Evolutionary conservation across 2,113 vertebrate genomes (phyloP).

Genomic region (Pterocles gutturalis): DNA sequence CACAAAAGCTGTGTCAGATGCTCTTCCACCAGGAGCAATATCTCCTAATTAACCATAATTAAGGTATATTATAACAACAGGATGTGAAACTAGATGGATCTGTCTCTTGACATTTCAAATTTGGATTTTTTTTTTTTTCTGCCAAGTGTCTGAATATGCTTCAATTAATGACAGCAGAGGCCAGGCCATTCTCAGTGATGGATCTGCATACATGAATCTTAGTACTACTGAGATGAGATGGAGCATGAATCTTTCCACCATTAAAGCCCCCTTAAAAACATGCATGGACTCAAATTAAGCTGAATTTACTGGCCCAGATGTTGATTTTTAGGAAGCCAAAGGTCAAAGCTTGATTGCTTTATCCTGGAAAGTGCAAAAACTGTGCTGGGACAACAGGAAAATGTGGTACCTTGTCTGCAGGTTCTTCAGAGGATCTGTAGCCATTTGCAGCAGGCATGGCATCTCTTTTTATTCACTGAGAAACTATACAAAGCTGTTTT

Average conservation of each 20-base stretch:
- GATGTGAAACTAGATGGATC: constrained; percentile 45
- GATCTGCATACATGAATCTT: neutral
- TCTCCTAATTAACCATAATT: constrained; percentile 54
- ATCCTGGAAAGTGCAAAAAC: neutral
- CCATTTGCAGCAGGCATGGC: neutral
- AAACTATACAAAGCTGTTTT: neutral
- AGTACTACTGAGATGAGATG: neutral
- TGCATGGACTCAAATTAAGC: neutral
- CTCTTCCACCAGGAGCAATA: constrained; percentile 55
- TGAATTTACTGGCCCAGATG: neutral
- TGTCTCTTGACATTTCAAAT: constrained; percentile 50
- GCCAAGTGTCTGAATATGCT: constrained; percentile 19
- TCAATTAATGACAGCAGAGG: constrained; percentile 46
- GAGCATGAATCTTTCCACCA: neutral
- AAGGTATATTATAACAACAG: constrained; percentile 58
- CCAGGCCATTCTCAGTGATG: constrained; percentile 11
- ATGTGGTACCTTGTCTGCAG: neutral
- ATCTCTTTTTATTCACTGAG: neutral
- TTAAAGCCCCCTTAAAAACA: neutral
- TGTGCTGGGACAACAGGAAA: fast-evolving
- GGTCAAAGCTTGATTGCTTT: neutral
- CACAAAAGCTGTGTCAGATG: constrained; percentile 39
- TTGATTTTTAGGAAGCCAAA: neutral
- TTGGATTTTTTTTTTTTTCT: constrained; percentile 12
- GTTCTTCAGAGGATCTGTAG: neutral